Percentiles rank a stretch among this genome's conserved stretches.
phyloP scores from a whole-genome alignment of 2,888 invertebrate genomes.

The Rhabditoides inermis region DNA sequence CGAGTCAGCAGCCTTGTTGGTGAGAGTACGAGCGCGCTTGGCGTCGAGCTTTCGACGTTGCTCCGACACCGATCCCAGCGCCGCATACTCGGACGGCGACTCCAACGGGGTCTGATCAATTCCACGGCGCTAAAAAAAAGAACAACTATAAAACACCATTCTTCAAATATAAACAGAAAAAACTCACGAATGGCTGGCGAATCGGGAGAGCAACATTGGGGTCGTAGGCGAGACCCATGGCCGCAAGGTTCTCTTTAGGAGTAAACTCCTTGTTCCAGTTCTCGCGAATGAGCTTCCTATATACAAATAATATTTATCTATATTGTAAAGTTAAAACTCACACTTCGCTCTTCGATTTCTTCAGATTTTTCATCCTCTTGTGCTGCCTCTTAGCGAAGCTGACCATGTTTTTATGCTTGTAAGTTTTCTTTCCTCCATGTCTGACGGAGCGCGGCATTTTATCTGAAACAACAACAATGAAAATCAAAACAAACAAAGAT shows the following conservation, averaged over 20 bases:
- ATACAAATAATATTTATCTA: slow-evolving; percentile 1
- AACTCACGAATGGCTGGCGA: slow-evolving; percentile 15
- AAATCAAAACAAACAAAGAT: not conserved
- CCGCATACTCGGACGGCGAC: too few relatives aligned
- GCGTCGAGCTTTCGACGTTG: not conserved
- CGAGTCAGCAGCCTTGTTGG: not conserved
- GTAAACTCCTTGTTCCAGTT: slow-evolving; percentile 30
- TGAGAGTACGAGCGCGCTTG: not conserved
- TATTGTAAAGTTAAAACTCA: slow-evolving; percentile 5
- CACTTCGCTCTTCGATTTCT: slow-evolving; percentile 15
- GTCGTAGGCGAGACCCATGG: slow-evolving; percentile 32
- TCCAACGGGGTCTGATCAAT: slow-evolving; percentile 25
- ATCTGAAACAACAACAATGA: slow-evolving; percentile 8
- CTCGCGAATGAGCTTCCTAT: slow-evolving; percentile 24
- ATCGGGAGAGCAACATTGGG: slow-evolving; percentile 32
- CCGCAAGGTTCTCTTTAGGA: slow-evolving; percentile 21
- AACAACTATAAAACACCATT: not conserved
- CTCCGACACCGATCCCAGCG: slow-evolving; percentile 11
- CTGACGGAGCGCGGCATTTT: slow-evolving; percentile 25
- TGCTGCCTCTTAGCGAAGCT: slow-evolving; percentile 15
- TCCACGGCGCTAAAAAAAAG: slow-evolving; percentile 17
- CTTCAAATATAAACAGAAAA: not conserved
- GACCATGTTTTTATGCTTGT: slow-evolving; percentile 14
- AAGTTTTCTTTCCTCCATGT: slow-evolving; percentile 14
- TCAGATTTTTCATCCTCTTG: slow-evolving; percentile 14